Percentiles rank a stretch among this genome's conserved stretches.
Conservation (phyloP, 30 jellyfish, hydroid and myxozoan species). For the Chrysaora quinquecirrha region DNA sequence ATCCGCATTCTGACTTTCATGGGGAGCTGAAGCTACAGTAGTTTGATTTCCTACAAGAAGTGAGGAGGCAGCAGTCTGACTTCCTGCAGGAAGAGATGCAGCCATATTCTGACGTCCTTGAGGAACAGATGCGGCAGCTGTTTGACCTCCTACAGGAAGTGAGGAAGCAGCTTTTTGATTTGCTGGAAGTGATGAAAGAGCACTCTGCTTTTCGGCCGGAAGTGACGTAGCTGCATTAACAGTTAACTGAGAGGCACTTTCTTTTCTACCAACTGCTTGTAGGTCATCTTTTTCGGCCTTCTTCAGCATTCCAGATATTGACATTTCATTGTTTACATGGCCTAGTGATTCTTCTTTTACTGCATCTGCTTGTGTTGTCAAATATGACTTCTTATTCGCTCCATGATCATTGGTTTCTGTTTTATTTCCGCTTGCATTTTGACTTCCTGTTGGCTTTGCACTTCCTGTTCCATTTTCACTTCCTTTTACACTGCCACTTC, state of each 20-base stretch:
- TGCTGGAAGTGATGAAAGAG: not conserved
- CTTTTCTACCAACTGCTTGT: not conserved
- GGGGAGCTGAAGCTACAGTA: not conserved
- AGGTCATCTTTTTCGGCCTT: slow-evolving; percentile 61
- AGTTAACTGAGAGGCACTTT: not conserved
- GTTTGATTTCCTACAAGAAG: not conserved
- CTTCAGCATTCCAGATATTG: slow-evolving; percentile 46
- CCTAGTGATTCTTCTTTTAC: slow-evolving; percentile 64
- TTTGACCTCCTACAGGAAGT: not conserved
- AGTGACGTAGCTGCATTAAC: slow-evolving; percentile 9
- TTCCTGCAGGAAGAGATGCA: not conserved
- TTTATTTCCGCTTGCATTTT: not conserved
- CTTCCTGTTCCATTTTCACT: not conserved
- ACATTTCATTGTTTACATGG: slow-evolving; percentile 62
- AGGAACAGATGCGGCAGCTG: not conserved
- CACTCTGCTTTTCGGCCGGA: not conserved
- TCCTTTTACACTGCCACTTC: not conserved
- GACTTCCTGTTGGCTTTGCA: not conserved
- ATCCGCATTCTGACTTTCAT: not conserved
- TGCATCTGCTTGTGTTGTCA: slow-evolving; percentile 28
- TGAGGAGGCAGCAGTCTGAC: not conserved
- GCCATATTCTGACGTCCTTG: not conserved
- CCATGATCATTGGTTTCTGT: slow-evolving; percentile 57
- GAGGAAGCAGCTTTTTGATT: not conserved
- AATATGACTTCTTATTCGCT: slow-evolving; percentile 35